Evolutionary conservation across 2,888 invertebrate genomes (phyloP).

Genomic region (Agonopterix arenella): DNA sequence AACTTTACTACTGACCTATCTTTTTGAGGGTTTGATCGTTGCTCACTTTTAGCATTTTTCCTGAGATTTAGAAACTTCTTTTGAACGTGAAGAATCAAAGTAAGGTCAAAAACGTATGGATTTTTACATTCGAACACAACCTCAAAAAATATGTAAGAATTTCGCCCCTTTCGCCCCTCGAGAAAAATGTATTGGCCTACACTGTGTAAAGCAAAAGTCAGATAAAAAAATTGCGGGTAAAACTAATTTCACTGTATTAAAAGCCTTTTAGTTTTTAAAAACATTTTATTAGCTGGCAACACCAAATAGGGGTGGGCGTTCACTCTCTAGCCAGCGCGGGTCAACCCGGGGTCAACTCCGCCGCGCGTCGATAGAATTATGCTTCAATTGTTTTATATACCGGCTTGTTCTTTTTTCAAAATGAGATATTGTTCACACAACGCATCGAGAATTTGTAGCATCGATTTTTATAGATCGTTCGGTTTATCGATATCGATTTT

Average conservation of each 20-base stretch:
- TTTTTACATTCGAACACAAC: no score
- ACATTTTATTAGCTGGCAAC: conserved; percentile 34
- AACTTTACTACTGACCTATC: no score
- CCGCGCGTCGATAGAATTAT: conserved; percentile 46
- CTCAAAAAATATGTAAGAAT: no score
- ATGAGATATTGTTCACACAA: conserved; percentile 22
- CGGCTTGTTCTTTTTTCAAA: conserved; percentile 30
- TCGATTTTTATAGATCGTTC: conserved; percentile 12
- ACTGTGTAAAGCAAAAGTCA: no score
- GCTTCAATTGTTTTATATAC: conserved; percentile 59
- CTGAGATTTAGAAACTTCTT: no score
- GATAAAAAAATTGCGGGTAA: background rate
- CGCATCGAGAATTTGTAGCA: conserved; percentile 1
- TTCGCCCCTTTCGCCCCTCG: no score
- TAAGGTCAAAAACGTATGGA: no score
- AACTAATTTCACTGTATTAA: conserved; percentile 22
- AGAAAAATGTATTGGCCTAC: no score
- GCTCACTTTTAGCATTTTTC: no score
- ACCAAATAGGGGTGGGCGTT: conserved; percentile 43
- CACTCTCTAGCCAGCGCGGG: conserved; percentile 30
- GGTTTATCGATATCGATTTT: conserved; percentile 35
- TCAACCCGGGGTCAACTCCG: conserved; percentile 27
- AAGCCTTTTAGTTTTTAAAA: conserved; percentile 20
- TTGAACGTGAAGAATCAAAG: no score
- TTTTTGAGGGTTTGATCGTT: no score